Conservation (phyloP, 2,113 vertebrate genomes). For the Plestiodon gilberti region DNA sequence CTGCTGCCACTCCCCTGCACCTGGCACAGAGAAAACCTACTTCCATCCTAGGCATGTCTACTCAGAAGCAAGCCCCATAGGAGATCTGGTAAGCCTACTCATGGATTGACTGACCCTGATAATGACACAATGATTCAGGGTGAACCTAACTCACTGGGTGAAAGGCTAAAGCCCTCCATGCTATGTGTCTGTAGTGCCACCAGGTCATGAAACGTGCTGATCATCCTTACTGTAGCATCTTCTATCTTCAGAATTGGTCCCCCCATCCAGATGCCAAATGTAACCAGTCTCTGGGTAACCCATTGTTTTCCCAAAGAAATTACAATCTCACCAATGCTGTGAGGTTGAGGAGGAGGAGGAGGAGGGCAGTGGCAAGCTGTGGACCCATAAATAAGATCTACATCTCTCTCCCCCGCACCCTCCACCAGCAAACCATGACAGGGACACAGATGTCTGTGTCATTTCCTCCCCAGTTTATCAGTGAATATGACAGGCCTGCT, state of each 20-base stretch:
- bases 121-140: neutral
- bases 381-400: constrained; percentile 44
- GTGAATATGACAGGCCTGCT: constrained; percentile 51
- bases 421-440: constrained; percentile 41
- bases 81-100: too few species aligned
- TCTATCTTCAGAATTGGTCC: neutral
- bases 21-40: too few species aligned
- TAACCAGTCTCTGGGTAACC: too few species aligned
- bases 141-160: neutral
- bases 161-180: neutral
- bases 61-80: too few species aligned
- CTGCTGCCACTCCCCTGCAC: too few species aligned
- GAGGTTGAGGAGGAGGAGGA: constrained; percentile 13
- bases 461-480: constrained; percentile 54
- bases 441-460: constrained; percentile 59
- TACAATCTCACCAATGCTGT: constrained; percentile 15
- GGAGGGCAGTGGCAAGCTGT: neutral
- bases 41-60: too few species aligned
- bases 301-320: constrained; percentile 22
- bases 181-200: neutral
- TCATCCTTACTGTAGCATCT: neutral
- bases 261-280: neutral
- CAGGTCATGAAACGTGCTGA: neutral
- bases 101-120: too few species aligned
- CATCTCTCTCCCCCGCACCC: neutral